Conservation (phyloP, 2,797 vertebrate species). For the Aotus griseimembra region DNA sequence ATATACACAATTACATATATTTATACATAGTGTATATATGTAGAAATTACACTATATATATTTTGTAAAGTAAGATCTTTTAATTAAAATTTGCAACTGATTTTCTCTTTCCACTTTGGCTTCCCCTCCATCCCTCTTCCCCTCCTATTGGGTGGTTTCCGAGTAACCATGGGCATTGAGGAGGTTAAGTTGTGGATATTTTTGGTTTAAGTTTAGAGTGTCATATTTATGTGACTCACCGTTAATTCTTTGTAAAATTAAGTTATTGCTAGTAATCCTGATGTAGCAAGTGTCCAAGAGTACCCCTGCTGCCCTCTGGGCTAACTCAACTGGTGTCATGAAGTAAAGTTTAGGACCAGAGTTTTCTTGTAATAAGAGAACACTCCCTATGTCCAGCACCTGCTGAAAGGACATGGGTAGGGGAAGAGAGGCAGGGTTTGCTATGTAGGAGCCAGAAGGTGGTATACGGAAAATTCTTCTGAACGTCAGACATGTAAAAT, state of each 20-base stretch:
- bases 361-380: not conserved
- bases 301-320: not conserved
- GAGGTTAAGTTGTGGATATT: not conserved
- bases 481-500: not conserved
- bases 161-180: not conserved
- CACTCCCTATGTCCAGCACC: fast-evolving
- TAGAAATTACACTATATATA: too few species aligned
- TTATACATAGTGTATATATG: not conserved
- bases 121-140: not conserved
- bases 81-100: not conserved
- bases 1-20: not conserved
- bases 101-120: not conserved
- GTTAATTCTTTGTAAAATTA: not conserved
- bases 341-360: not conserved
- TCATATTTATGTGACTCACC: not conserved
- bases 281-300: not conserved
- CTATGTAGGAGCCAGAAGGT: not conserved
- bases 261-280: not conserved
- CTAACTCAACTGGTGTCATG: not conserved
- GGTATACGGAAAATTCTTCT: not conserved
- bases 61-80: not conserved
- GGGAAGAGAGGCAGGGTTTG: not conserved
- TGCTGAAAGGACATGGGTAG: not conserved
- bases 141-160: not conserved
- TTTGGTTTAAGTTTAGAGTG: not conserved